Evolutionary conservation across 2,113 vertebrate species (phyloP).

Genomic region (Natator depressus): DNA sequence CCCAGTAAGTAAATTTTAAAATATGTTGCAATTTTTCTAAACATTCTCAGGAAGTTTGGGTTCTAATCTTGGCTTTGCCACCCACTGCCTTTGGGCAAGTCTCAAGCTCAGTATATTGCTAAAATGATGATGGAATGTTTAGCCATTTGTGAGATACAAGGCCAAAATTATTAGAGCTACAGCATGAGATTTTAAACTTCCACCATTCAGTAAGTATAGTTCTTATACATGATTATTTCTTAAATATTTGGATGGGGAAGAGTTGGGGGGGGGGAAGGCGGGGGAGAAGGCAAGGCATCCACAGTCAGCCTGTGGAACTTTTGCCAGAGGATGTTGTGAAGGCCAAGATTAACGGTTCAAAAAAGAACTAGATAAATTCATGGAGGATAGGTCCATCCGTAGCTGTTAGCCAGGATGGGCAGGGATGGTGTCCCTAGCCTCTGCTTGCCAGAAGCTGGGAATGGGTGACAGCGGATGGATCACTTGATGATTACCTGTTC

Average conservation of each 20-base stretch:
- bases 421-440: too few relatives aligned
- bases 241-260: background rate
- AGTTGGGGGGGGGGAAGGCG: background rate
- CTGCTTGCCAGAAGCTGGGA: too few relatives aligned
- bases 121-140: background rate
- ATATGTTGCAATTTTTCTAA: background rate
- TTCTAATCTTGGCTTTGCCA: background rate
- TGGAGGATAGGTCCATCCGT: too few relatives aligned
- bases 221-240: background rate
- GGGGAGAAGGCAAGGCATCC: background rate
- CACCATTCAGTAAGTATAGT: background rate
- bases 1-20: slow-evolving; percentile 82
- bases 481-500: too few relatives aligned
- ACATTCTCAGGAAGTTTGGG: background rate
- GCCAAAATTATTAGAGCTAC: background rate
- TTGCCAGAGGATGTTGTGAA: too few relatives aligned
- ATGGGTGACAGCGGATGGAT: too few relatives aligned
- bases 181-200: background rate
- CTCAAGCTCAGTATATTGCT: background rate
- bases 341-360: too few relatives aligned
- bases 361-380: too few relatives aligned
- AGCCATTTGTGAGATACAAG: background rate
- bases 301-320: too few relatives aligned
- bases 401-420: too few relatives aligned
- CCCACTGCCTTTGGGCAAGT: background rate